Base-by-base conservation (phyloP, 1,140 invertebrate species). In the Lordiphosa stackelbergi region DNA sequence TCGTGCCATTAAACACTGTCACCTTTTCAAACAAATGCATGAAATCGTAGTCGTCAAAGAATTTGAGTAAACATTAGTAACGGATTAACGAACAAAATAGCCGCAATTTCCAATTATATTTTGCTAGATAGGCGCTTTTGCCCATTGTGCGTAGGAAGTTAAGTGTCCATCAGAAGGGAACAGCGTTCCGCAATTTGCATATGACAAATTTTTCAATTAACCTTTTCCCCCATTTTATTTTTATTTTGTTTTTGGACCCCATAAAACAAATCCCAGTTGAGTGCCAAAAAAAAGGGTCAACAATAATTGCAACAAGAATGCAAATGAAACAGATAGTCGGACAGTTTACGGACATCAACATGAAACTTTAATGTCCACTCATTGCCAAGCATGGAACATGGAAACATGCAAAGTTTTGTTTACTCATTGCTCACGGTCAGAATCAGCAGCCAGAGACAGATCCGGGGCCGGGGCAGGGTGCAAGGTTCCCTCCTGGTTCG, bases 191-290 rank as follows among this genome's bases (percentile, higher is more conserved):
- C 63, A 62, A 75, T 75, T 78, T 75, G 73, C 73, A 78, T 75
- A 59, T 75, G 73, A 78, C 63, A 68, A 78, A 78, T 79, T 73
- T 77, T 77, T 77, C 64, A 77, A 77, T 77, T 77, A 77, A 60
- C 41, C 53, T 53, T 55, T 45, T 11, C 46, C 41, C 38, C 46
- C 28, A 3, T 31, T 31, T 31, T 31, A 31, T 31, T 31, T 31
- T 31, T 31, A 8, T 31, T 31, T 31, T 31, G 28, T 31, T 31
- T 6, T 31, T 28, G 24, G 24, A 31, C 28, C 28, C 28, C 64
- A 73, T 66, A 63, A 63, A 73, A 68, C 58, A 54, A 62, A 65
- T 53, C 59, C 59, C 59, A 61, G 52, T 31, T 41, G n/a, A 40
- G 31, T 7, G 62, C 38, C 22, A 24, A 19, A n/a, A 49, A 47